These are phyloP conservation scores for Theonella swinhoei DNA, from an alignment of 37 sponge, comb jelly and placozoan species.

Conservation along the genomic window DNA sequence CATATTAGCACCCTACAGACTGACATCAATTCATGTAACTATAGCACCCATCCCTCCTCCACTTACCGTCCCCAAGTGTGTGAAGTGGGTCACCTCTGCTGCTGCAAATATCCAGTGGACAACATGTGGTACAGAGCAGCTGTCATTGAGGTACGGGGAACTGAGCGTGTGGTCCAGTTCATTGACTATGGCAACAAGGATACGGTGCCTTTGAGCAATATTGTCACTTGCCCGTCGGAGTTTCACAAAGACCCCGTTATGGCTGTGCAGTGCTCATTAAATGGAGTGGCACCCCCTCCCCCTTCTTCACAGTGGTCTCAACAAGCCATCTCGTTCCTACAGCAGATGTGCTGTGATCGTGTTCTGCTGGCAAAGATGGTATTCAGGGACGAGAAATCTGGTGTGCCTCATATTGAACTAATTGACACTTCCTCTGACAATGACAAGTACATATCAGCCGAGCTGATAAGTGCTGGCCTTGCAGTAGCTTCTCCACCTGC, in stretches of 20 bases:
- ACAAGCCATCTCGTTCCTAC: conserved; percentile 1
- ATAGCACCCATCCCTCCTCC: background rate
- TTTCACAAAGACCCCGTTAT: conserved; percentile 26
- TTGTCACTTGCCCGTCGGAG: conserved; percentile 22
- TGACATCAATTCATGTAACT: background rate
- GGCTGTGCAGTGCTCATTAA: conserved; percentile 25
- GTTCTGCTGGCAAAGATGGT: background rate
- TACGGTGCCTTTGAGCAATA: conserved; percentile 5
- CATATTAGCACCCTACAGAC: background rate
- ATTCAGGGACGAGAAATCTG: background rate
- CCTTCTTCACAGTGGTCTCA: background rate
- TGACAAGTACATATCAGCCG: conserved; percentile 16
- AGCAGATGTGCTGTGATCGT: background rate
- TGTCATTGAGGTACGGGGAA: conserved; percentile 3
- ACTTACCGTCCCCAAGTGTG: background rate
- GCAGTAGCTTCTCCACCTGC: background rate
- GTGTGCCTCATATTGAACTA: conserved; percentile 4
- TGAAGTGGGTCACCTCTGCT: background rate
- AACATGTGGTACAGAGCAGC: background rate
- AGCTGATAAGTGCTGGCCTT: conserved; percentile 5
- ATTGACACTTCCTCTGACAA: conserved; percentile 1
- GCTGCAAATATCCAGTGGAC: background rate
- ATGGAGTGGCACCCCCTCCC: background rate
- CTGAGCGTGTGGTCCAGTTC: conserved; percentile 12
- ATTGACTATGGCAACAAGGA: conserved; percentile 78